Evolutionary conservation across 1,140 invertebrate species (phyloP), one percentile per base, ranked within the genome.

Genomic region (Cydia splendana): DNA sequence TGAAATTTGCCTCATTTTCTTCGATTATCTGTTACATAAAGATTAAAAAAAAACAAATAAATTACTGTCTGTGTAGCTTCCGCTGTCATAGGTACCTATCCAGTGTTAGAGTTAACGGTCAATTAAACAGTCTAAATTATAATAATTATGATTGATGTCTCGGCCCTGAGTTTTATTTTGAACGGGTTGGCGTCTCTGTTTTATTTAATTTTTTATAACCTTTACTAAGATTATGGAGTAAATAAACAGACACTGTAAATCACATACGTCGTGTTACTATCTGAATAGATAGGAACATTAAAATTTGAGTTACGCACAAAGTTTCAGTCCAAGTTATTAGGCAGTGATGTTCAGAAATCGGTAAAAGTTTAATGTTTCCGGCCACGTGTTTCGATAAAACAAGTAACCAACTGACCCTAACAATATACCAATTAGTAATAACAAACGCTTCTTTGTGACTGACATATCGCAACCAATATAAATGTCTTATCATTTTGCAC

Each of bases 121-220:
- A 12, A 62, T 62, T 62, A 62, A 62, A 62, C 57, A 62, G 20
- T 62, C 57, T 62, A 62, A 62, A 10, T 62, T 62, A 53, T 53
- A 62, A 62, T 24, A 62, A 62, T 62, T 62, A 62, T 62, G 57
- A 62, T 62, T 62, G 57, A 62, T 62, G 57, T 2, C 20, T 62
- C 57, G 9, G 9, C 57, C 57, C 20, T 62, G 57, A 10, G 20
- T 62, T 62, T 62, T 62, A 62, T 62, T 62, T 62, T 62, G 5
- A 4, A 24, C 7, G 7, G 6, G 57, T 20, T 62, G 20, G n/a
- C 18, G 18, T 62, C 18, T 24, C 4, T 24, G n/a, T 57, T 57
- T 18, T 57, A 51, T 57, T 57, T 57, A 20, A n/a, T 20, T 24
- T 62, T 20, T 62, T 10, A 24, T 62, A 5, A n/a, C n/a, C 51